Evolutionary conservation across 2,888 invertebrate species (phyloP).

Genomic region (Oxytorus armatus): DNA sequence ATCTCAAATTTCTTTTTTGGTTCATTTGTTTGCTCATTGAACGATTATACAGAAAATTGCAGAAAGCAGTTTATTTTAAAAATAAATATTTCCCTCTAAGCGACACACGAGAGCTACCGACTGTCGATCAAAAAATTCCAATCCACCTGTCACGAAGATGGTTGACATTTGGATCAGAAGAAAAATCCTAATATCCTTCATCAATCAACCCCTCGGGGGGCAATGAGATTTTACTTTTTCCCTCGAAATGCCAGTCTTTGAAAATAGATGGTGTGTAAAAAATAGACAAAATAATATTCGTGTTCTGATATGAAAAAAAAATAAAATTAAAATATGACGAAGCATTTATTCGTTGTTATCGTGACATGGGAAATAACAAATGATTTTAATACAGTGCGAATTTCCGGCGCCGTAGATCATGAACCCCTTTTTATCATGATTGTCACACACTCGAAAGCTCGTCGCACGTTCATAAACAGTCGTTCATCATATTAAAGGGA

Average conservation of each 20-base stretch:
- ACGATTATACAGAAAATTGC: no score
- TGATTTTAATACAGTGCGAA: constrained; percentile 73
- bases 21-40: no score
- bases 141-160: neutral
- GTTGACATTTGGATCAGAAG: neutral
- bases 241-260: no score
- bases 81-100: no score
- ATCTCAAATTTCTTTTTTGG: no score
- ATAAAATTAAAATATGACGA: no score
- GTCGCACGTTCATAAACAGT: constrained; percentile 63
- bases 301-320: neutral
- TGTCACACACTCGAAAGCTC: constrained; percentile 31
- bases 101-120: no score
- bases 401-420: constrained; percentile 65
- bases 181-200: neutral
- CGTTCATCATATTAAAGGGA: constrained; percentile 29
- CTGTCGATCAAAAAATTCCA: neutral
- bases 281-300: neutral
- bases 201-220: neutral
- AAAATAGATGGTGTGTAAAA: neutral
- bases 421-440: constrained; percentile 37
- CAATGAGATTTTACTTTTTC: no score
- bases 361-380: no score
- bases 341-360: constrained; percentile 13
- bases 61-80: no score